Conservation (phyloP, 2,113 vertebrate species). For the Stigmatopora nigra region DNA sequence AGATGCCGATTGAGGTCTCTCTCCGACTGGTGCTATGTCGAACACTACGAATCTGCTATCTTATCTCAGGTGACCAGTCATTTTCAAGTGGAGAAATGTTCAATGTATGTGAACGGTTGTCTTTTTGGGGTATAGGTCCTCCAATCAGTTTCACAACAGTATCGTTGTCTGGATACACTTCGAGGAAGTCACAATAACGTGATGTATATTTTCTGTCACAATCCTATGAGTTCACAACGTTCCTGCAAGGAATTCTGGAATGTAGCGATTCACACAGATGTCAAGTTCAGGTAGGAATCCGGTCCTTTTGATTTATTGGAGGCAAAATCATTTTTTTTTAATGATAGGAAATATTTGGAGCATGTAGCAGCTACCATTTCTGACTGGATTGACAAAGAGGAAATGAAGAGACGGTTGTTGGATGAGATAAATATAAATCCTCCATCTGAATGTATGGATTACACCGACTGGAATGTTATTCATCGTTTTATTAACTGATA, state of each 20-base stretch:
- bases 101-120: not conserved
- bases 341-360: constrained; percentile 78
- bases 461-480: not conserved
- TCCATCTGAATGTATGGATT: constrained; percentile 13
- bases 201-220: constrained; percentile 81
- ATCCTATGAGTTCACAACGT: constrained; percentile 74
- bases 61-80: constrained; percentile 76
- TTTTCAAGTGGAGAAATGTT: not conserved
- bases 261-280: constrained; percentile 77
- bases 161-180: constrained; percentile 78
- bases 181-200: constrained; percentile 73
- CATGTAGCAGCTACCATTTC: constrained; percentile 74
- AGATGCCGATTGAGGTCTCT: constrained; percentile 71
- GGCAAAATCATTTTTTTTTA: not conserved
- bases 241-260: constrained; percentile 77
- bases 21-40: constrained; percentile 76
- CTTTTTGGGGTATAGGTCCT: constrained; percentile 71
- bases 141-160: constrained; percentile 70
- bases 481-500: not conserved
- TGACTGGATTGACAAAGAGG: constrained; percentile 78
- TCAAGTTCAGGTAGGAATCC: constrained; percentile 82
- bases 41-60: constrained; percentile 72
- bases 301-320: not conserved
- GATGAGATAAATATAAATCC: constrained; percentile 19
- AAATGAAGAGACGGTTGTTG: constrained; percentile 64